These are phyloP conservation scores for Sebastes kiyomatsui DNA, from an alignment of 2,797 vertebrate genomes.

Conservation along the genomic window DNA sequence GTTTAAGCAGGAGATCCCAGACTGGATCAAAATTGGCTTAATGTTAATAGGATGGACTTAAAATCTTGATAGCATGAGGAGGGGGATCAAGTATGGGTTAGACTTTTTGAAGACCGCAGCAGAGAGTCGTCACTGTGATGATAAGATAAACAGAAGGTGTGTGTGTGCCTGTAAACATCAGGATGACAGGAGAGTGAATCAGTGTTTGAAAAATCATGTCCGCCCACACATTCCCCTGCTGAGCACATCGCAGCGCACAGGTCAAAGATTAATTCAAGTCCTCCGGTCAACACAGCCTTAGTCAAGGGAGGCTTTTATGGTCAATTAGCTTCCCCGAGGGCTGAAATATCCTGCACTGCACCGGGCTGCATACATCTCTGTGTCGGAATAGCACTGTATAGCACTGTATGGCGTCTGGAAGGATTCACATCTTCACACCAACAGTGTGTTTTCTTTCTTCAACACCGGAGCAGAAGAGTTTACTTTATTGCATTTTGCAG, in stretches of 20 bases:
- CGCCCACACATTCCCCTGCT: neutral
- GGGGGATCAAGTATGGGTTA: too few relatives aligned
- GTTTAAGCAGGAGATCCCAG: neutral
- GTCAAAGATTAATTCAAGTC: slow-evolving; percentile 22
- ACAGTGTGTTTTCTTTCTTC: neutral
- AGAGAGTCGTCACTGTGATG: neutral
- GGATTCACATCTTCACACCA: neutral
- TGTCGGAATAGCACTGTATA: neutral
- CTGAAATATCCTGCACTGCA: neutral
- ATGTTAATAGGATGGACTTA: neutral
- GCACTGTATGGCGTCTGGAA: neutral
- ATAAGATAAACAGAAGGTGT: slow-evolving; percentile 14
- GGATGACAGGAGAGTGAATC: slow-evolving; percentile 15
- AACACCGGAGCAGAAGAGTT: neutral
- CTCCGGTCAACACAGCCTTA: slow-evolving; percentile 27
- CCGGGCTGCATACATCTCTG: slow-evolving; percentile 4
- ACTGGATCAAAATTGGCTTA: neutral
- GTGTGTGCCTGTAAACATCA: slow-evolving; percentile 13
- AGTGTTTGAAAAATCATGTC: slow-evolving; percentile 22
- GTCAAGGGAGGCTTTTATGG: slow-evolving; percentile 44
- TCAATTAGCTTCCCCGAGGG: slow-evolving; percentile 23
- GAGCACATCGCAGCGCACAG: neutral
- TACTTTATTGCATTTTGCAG: neutral
- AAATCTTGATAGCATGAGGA: neutral
- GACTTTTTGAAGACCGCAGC: neutral